Evolutionary conservation across 2,888 invertebrate genomes (phyloP), one percentile per base, ranked within the genome.

Genomic region (Rotaria socialis): DNA sequence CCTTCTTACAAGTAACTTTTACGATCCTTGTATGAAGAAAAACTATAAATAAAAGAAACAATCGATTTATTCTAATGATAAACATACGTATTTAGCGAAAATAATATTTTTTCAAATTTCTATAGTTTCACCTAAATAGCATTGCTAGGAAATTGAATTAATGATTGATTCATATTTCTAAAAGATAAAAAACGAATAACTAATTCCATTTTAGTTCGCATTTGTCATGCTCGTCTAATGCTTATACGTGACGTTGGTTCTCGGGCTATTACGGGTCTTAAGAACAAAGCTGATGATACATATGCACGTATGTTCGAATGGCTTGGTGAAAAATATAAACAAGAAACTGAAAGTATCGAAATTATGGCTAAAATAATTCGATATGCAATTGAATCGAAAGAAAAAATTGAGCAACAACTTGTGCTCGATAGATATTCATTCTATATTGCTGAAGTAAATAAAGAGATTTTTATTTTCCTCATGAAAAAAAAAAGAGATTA

Each of bases 291-390:
- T 52, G 90, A 90, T 50, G 88, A 89, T 52, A 89, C 90, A 3
- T 91, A 89, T 87, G 90, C 90, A 86, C 90, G 90, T 86, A 90
- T 91, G 90, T 89, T 89, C 88, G 91, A 91, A 88, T 91, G 91
- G 91, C 89, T 91, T 7, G 91, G 91, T 24, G 90, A 90, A 4
- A 88, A 90, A 80, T 91, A 90, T 89, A 89, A 91, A 19, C 90
- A 90, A 86, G 91, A 91, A 88, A 91, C 90, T 89, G 90, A 90
- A 87, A 90, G 90, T 87, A 91, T 91, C 88, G 90, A 91, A 87
- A 89, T 90, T 56, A 89, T 91, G 89, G 89, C 90, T 2, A 90
- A 90, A 87, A 89, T 90, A 56, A 88, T 90, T 87, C 88, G 90
- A 58, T 87, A 89, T 87, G 90, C 89, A 35, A 89, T 91, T 86